phyloP scores from a whole-genome alignment of 2,888 invertebrate species.

The Pedicia rivosa region DNA sequence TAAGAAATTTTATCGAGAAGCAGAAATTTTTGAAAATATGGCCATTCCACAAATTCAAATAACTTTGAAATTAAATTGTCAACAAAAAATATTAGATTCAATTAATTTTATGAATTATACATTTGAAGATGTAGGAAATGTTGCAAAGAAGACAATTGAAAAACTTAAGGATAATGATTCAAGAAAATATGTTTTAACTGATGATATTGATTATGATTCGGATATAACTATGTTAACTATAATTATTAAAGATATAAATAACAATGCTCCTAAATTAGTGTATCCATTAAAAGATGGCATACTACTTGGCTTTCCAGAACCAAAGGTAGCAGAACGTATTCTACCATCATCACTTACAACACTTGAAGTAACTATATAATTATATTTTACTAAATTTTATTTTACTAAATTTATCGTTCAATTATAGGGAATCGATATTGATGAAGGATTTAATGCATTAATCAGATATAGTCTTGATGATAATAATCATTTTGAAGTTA shows the following conservation, averaged over 20 bases:
- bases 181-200: constrained; percentile 10
- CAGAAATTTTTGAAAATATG: too few species aligned
- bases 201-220: constrained; percentile 15
- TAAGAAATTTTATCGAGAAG: too few species aligned
- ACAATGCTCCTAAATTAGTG: constrained; percentile 17
- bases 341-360: constrained; percentile 16
- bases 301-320: constrained; percentile 17
- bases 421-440: constrained; percentile 16
- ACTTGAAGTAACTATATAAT: too few species aligned
- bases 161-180: too few species aligned
- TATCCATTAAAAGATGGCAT: constrained; percentile 10
- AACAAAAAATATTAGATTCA: too few species aligned
- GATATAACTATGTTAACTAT: constrained; percentile 15
- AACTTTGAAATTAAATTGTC: too few species aligned
- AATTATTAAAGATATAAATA: constrained; percentile 18
- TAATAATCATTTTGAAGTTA: constrained; percentile 16
- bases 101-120: too few species aligned
- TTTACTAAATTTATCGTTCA: too few species aligned
- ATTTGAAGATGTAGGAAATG: too few species aligned
- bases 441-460: constrained; percentile 16
- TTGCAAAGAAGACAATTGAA: too few species aligned
- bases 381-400: too few species aligned
- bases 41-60: too few species aligned
- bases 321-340: constrained; percentile 11
- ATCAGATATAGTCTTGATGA: constrained; percentile 14